phyloP scores from a whole-genome alignment of 2,888 invertebrate species.

The Cryptocephalus moraei region DNA sequence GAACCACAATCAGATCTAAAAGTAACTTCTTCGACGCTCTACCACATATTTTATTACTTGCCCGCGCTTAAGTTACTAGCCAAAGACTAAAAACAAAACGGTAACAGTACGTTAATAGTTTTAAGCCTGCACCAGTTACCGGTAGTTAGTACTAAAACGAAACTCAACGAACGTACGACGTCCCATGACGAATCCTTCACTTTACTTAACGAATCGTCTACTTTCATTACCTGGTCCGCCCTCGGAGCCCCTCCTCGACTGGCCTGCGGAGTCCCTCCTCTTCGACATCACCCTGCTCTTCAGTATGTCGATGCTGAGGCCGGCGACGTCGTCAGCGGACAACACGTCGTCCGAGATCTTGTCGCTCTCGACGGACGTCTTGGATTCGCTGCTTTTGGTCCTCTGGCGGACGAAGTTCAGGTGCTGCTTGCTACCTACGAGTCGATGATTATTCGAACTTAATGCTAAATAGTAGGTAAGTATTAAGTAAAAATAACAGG shows the following conservation, averaged over 20 bases:
- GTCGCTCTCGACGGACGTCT: slow-evolving; percentile 33
- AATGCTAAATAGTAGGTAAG: not conserved
- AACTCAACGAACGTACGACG: too few relatives aligned
- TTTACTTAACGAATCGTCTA: too few relatives aligned
- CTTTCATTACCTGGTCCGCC: slow-evolving; percentile 30
- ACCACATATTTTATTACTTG: too few relatives aligned
- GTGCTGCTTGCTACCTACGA: slow-evolving; percentile 24
- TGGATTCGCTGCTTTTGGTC: slow-evolving; percentile 48
- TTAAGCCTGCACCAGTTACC: too few relatives aligned
- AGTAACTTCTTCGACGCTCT: too few relatives aligned
- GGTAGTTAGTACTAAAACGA: too few relatives aligned
- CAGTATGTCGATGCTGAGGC: slow-evolving; percentile 31
- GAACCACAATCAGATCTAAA: too few relatives aligned
- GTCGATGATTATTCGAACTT: too few relatives aligned
- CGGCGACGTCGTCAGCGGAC: slow-evolving; percentile 32
- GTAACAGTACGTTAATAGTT: slow-evolving; percentile 23
- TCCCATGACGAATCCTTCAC: too few relatives aligned
- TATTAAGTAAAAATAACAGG: not conserved
- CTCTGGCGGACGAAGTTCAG: slow-evolving; percentile 31
- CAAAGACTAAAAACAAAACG: slow-evolving; percentile 3
- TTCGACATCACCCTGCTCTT: slow-evolving; percentile 27
- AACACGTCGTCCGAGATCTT: slow-evolving; percentile 26
- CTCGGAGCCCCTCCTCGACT: slow-evolving; percentile 42
- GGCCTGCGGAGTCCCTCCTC: slow-evolving; percentile 39
- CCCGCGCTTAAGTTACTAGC: not conserved